A percentile compares a stretch with the other conserved stretches of the same genome.
Conservation (phyloP, 1,140 invertebrate species). For the Mylabris phalerata region DNA sequence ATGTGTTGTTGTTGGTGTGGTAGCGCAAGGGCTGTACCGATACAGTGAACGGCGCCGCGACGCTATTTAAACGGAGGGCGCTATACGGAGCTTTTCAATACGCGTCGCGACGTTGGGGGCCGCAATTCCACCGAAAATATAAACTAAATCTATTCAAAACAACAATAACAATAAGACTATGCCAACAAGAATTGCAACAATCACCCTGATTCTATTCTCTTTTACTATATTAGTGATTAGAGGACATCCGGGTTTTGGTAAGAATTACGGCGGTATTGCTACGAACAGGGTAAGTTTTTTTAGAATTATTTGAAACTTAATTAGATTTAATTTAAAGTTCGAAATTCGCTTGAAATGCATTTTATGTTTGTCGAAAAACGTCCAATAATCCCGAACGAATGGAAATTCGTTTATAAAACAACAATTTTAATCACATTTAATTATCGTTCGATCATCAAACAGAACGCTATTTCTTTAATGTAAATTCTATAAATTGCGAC, state of each 20-base stretch:
- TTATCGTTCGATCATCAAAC: no score
- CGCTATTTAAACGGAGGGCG: constrained; percentile 16
- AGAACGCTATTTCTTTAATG: no score
- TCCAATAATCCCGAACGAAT: no score
- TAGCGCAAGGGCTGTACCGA: constrained; percentile 14
- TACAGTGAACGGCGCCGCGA: constrained; percentile 5
- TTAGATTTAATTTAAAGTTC: no score
- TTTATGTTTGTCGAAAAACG: no score
- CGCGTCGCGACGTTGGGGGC: constrained; percentile 5
- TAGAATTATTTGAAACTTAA: no score
- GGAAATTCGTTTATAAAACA: no score
- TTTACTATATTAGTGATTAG: constrained; percentile 8
- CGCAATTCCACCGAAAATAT: background rate
- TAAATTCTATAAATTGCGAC: no score
- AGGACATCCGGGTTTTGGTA: constrained; percentile 8
- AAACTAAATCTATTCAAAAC: constrained; percentile 1
- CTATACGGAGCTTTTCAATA: constrained; percentile 5
- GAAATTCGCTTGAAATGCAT: no score
- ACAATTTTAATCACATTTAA: no score
- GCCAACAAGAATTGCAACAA: background rate
- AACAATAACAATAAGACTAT: background rate
- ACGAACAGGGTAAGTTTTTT: no score
- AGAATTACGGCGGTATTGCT: no score
- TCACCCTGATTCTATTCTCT: constrained; percentile 2
- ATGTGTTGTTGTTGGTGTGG: background rate